Evolutionary conservation across 2,113 vertebrate genomes (phyloP), one percentile per base, ranked within the genome.

Genomic region (Silurus asotus): DNA sequence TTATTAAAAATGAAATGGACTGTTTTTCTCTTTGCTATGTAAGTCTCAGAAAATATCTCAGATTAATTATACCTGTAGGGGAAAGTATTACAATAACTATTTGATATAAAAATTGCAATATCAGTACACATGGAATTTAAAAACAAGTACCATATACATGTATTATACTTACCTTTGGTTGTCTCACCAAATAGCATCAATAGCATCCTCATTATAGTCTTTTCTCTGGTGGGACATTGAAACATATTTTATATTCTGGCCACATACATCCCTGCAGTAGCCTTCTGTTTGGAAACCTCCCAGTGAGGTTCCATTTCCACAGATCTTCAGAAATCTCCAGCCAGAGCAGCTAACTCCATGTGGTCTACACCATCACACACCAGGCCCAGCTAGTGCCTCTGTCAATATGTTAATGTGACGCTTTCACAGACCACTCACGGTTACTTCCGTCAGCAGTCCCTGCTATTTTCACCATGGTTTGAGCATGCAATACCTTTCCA

Each of bases 341-440:
- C 91, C 89, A 91, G 91, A 92, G 92, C 76, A 88, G 90, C 89
- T 93, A 92, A 91, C 93, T 92, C 92, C 61, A 92, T 92, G 91
- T 90, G 93, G 93, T 93, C 93, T 92, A 64, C 91, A 90, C 85
- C 87, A 86, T 90, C 88, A 93, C 85, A 86, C 89, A 93, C 90
- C 88, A 87, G 90, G 88, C 91, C 78, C 90, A 87, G 89, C 86
- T 76, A 93, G 91, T 90, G 91, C 77, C 92, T 93, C 92, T 93
- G 91, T 94, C 93, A 93, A 91, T 94, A 94, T 94, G 94, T 94
- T 94, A 95, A 94, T 95, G 82, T 59, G 20, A 90, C 92, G 90
- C 88, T 89, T 90, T 90, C 83, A 72, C 81, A 88, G 88, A 85
- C 87, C 86, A 86, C 82, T 90, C 90, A 86, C 86, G 62, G 49